Evolutionary conservation across 2,888 invertebrate species (phyloP), one percentile per base, ranked within the genome.

Genomic region (Caenorhabditis virilis): DNA sequence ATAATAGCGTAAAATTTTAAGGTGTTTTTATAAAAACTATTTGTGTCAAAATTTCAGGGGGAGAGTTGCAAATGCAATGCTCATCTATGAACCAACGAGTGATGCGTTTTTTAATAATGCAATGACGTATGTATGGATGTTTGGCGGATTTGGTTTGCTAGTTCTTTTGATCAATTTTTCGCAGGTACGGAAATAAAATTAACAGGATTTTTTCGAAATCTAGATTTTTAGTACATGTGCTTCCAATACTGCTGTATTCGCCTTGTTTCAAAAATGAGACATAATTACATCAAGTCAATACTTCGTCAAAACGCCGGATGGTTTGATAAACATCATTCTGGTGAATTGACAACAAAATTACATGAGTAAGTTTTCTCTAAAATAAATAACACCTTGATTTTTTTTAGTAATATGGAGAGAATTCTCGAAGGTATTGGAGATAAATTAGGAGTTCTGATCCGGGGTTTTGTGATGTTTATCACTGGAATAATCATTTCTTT

Each of bases 261-360:
- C 43, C 62, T 75, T 22, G 77, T 78, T 53, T 59, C 74, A 33
- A 65, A 69, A 38, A 67, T 76, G 51, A 59, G 77, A 30, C 68
- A 72, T 36, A 54, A 63, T 23, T 76, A 68, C 57, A 60, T 78
- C 43, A 39, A 55, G 36, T 70, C 78, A 4, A 65, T 78, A 23
- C 63, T 78, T 11, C 51, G 77, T 45, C 78, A 78, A 47, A 77
- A 78, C 50, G 77, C 78, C 18, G 78, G 77, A 36, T 78, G 78
- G 78, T 76, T 76, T 42, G 78, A 78, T 50, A 72, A 70, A 53
- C 68, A 77, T 42, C 78, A 78, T 55, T 71, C 71, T 2, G 78
- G 78, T 25, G 67, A 70, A 18, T 62, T 78, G 11, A 75, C 77
- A 0, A 76, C 76, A 6, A 72, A 67, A 36, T 66, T 78, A 35